Evolutionary conservation across 2,797 vertebrate genomes (phyloP).

Genomic region (Acanthurus leucopareius): DNA sequence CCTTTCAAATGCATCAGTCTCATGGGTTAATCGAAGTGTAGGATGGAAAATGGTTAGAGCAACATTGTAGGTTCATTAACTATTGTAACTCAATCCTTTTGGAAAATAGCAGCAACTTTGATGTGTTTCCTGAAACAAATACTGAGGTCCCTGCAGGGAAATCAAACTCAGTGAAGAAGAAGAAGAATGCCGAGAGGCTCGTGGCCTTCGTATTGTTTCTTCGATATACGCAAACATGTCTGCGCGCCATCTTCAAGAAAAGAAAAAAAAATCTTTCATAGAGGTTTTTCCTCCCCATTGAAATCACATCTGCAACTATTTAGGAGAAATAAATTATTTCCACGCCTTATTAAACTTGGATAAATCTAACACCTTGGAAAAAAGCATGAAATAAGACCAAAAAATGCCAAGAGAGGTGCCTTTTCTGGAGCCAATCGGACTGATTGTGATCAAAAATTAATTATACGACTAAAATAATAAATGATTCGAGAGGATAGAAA

Average conservation of each 20-base stretch:
- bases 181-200: conserved; percentile 20
- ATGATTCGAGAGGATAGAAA: no score
- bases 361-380: conserved; percentile 27
- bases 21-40: conserved; percentile 17
- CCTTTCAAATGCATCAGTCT: conserved; percentile 20
- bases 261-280: neutral
- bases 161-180: conserved; percentile 36
- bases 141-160: conserved; percentile 49
- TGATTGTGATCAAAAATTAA: neutral
- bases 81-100: conserved; percentile 34
- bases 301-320: conserved; percentile 55
- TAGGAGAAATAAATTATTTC: conserved; percentile 45
- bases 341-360: conserved; percentile 45
- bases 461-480: neutral
- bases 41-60: conserved; percentile 20
- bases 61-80: conserved; percentile 57
- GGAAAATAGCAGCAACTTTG: conserved; percentile 50
- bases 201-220: conserved; percentile 18
- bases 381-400: neutral
- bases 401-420: neutral
- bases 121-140: conserved; percentile 55
- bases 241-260: conserved; percentile 22
- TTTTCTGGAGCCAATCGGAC: neutral
- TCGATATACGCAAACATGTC: neutral
- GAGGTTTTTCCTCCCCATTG: neutral